Base-by-base conservation (phyloP, 23 tunicate genomes). In the Trididemnum miniatum region DNA sequence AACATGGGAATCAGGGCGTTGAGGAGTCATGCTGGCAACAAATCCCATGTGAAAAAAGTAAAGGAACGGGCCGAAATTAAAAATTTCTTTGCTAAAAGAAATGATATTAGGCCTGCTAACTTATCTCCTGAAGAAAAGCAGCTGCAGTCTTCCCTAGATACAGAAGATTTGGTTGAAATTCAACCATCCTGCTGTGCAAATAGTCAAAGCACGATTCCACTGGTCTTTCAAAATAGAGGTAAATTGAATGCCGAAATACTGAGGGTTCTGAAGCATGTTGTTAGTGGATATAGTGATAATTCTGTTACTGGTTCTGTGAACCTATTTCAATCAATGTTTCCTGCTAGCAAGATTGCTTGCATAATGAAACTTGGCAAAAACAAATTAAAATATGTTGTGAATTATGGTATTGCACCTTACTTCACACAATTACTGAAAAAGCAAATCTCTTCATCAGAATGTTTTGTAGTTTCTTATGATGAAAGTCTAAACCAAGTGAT, bases 21-120 rank as follows among this genome's bases (percentile, higher is more conserved):
- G 54, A 44, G 54, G 54, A 44, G 54, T 44, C 54, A 44, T 44
- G 54, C 54, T 44, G 54, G 54, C 54, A 44, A 44, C 54, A 44
- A 44, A 44, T 44, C 54, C 54, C 54, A 44, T 44, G 54, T 44
- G 54, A 44, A 44, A 44, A 44, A 44, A 44, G 54, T 15, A 9
- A 44, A 44, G 54, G 54, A 44, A 44, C 54, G 54, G 54, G 54
- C 54, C 54, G 54, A 44, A 44, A 44, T 44, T 44, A 44, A 44
- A 44, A 44, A 44, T 44, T 44, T 44, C 54, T 44, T 44, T 44
- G 54, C 54, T 44, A 44, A 44, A 44, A 44, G 54, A 44, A 44
- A 44, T 44, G 9, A 44, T 44, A 44, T 44, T 44, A 44, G 54
- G 54, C 54, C 54, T 44, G 54, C 54, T 44, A 44, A 44, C 54